These are phyloP conservation scores for Drosophila imparisetae DNA, from an alignment of 2,888 invertebrate species.

Conservation along the genomic window DNA sequence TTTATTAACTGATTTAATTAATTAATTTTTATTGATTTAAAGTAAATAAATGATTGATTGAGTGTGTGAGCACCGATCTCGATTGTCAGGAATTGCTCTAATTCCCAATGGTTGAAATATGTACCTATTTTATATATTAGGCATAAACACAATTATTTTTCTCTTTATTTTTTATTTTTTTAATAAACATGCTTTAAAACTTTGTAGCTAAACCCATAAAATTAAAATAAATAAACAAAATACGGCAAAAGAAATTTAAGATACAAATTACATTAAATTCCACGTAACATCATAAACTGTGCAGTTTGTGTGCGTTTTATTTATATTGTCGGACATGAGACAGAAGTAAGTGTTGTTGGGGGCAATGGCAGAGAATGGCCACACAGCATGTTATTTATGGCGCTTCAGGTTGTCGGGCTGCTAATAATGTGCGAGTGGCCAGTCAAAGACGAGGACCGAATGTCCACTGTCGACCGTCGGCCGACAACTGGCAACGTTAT, in stretches of 20 bases:
- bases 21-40: not conserved
- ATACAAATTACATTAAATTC: conserved; percentile 50
- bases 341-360: conserved; percentile 44
- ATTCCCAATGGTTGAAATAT: not conserved
- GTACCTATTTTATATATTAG: not conserved
- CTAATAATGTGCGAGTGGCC: conserved; percentile 71
- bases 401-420: conserved; percentile 69
- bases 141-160: not conserved
- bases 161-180: not conserved
- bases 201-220: conserved; percentile 6
- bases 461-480: conserved; percentile 24
- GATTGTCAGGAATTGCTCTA: not conserved
- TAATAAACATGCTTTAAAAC: not conserved
- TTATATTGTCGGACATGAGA: conserved; percentile 31
- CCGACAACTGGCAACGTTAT: conserved; percentile 31
- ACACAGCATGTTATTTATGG: conserved; percentile 73
- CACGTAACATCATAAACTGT: conserved; percentile 41
- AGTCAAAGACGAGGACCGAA: conserved; percentile 35
- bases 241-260: conserved; percentile 35
- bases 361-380: conserved; percentile 44
- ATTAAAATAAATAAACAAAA: conserved; percentile 13
- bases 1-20: not conserved
- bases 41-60: not conserved
- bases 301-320: conserved; percentile 31
- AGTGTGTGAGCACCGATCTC: not conserved